Percentiles rank a stretch among this genome's conserved stretches.
Evolutionary conservation across 1,140 invertebrate species (phyloP).

Genomic region (Heliconius hermathena): DNA sequence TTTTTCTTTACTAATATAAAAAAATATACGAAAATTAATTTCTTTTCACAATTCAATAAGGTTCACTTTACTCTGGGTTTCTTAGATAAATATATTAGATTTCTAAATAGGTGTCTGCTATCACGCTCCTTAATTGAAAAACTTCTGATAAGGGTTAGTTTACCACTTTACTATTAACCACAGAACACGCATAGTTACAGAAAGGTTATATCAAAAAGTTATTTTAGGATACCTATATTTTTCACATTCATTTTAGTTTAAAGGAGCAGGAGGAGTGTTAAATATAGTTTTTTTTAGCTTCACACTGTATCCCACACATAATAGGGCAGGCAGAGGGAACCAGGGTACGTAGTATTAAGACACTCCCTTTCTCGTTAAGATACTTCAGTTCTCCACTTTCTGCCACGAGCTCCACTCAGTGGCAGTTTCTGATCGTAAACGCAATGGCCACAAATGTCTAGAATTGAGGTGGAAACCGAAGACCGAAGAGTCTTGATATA

Average conservation of each 20-base stretch:
- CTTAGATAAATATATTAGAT: neutral
- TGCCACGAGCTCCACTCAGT: too few species aligned
- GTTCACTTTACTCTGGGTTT: neutral
- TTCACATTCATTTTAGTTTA: too few species aligned
- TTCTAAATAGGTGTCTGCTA: conserved; percentile 39
- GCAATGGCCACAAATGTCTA: too few species aligned
- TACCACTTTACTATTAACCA: conserved; percentile 23
- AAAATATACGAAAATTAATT: neutral
- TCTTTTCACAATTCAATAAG: neutral
- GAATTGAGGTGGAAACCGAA: neutral
- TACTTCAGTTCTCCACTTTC: too few species aligned
- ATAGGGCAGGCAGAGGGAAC: too few species aligned
- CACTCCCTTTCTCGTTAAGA: too few species aligned
- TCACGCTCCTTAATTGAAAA: conserved; percentile 67
- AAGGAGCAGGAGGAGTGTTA: too few species aligned
- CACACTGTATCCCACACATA: too few species aligned
- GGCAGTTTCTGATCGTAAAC: too few species aligned
- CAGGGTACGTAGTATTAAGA: too few species aligned
- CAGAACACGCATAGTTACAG: neutral
- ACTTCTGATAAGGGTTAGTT: conserved; percentile 68
- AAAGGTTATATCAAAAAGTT: neutral
- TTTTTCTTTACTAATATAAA: neutral
- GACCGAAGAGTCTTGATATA: neutral
- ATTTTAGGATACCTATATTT: neutral
- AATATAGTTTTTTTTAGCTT: too few species aligned